These are phyloP conservation scores for Macrostomum lignano DNA, from an alignment of 1,140 invertebrate genomes.

Conservation along the genomic window DNA sequence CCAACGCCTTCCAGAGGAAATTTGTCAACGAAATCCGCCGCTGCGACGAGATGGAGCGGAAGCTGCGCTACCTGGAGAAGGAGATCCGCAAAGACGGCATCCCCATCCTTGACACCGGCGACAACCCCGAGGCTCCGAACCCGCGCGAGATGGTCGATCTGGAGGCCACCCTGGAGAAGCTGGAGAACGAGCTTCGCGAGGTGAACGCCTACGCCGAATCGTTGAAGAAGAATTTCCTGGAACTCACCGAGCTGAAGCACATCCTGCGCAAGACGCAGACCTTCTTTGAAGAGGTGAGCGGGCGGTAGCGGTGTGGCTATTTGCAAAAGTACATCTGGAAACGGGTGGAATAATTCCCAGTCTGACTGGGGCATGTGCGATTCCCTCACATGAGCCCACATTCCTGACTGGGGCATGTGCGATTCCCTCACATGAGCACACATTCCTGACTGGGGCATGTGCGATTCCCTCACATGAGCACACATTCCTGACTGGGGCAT, in stretches of 20 bases:
- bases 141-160: slow-evolving; percentile 82
- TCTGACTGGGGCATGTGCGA: too few species aligned
- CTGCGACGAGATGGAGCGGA: slow-evolving; percentile 29
- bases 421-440: too few species aligned
- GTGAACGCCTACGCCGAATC: slow-evolving; percentile 68
- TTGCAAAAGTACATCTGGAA: too few species aligned
- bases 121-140: slow-evolving; percentile 67
- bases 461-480: too few species aligned
- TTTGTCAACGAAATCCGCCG: slow-evolving; percentile 32
- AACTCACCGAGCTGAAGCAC: slow-evolving; percentile 64
- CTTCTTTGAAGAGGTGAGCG: slow-evolving; percentile 72
- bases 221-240: slow-evolving; percentile 65
- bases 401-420: too few species aligned
- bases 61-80: slow-evolving; percentile 48
- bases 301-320: too few species aligned
- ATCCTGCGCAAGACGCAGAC: slow-evolving; percentile 69
- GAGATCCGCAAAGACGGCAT: slow-evolving; percentile 79
- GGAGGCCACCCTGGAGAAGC: slow-evolving; percentile 35
- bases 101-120: slow-evolving; percentile 66
- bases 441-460: too few species aligned
- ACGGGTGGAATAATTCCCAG: too few species aligned
- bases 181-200: slow-evolving; percentile 14
- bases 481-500: too few species aligned
- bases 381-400: too few species aligned
- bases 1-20: slow-evolving; percentile 32